Base-by-base conservation (phyloP, 1,140 invertebrate genomes). In the Polypedilum vanderplanki region DNA sequence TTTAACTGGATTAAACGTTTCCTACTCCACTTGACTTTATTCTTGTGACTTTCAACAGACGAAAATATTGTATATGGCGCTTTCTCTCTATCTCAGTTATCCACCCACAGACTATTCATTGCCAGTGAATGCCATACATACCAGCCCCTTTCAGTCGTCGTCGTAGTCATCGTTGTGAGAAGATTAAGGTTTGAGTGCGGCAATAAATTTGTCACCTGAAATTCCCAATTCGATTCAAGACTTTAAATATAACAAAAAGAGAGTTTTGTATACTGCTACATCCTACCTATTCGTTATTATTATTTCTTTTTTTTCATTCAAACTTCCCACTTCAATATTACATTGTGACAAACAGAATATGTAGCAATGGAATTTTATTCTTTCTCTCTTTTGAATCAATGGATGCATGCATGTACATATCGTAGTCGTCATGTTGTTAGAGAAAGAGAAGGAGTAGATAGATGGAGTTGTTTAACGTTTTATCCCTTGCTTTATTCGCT, bases 201-300 rank as follows among this genome's bases (percentile, higher is more conserved):
- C 46, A 57, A 57, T 57, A 57, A 57, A 57, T 57, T 57, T 57
- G n/a, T 57, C 46, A 57, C 46, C 46, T 57, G 46, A 57, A 57
- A 57, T 57, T 57, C 46, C 46, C 46, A 12, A 57, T 57, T 57
- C 46, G 46, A 57, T 57, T 33, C 5, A 33, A 33, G 46, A n/a
- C n/a, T n/a, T n/a, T n/a, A n/a, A n/a, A n/a, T n/a, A 12, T n/a
- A 57, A 9, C 4, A 57, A 15, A 57, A 15, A n/a, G 46, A n/a
- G 46, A 57, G 46, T n/a, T n/a, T n/a, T 57, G n/a, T 57, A 57
- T n/a, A 57, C 46, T 57, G 46, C 46, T 12, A 57, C 12, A 12
- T 57, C 46, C 46, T n/a, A 12, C 46, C 7, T n/a, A 57, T 57
- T 15, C 46, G 12, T 57, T 57, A 12, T n/a, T 57, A 57, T 57